These are phyloP conservation scores for Silurus asotus DNA, from an alignment of 2,113 vertebrate genomes.

Conservation along the genomic window DNA sequence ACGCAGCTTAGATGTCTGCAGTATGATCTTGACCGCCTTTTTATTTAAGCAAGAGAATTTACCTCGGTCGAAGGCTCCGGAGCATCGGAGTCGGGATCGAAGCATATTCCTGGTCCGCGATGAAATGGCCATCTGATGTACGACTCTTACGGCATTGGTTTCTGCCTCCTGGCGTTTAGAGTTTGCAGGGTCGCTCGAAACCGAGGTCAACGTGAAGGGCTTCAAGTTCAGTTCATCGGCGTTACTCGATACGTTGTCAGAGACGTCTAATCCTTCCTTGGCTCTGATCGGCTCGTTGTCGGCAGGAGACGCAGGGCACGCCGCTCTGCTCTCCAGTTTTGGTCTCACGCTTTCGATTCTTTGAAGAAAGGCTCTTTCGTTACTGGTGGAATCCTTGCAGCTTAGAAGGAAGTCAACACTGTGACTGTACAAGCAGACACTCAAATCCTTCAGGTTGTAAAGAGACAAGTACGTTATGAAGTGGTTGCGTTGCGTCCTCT, in stretches of 20 bases:
- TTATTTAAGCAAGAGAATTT: conserved; percentile 32
- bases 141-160: conserved; percentile 51
- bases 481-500: conserved; percentile 51
- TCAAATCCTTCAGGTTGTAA: conserved; percentile 64
- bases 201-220: conserved; percentile 58
- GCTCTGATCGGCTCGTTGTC: neutral
- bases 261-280: conserved; percentile 12
- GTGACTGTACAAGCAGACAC: conserved; percentile 69
- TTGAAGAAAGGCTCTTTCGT: conserved; percentile 64
- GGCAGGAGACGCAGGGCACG: neutral
- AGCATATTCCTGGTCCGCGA: conserved; percentile 60
- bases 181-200: conserved; percentile 11
- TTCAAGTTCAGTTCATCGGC: conserved; percentile 55
- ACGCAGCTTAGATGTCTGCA: neutral
- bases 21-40: conserved; percentile 8
- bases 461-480: conserved; percentile 52
- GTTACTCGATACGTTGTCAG: conserved; percentile 2
- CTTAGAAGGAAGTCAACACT: conserved; percentile 67
- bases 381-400: conserved; percentile 70
- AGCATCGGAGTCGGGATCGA: neutral
- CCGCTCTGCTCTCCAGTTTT: conserved; percentile 13
- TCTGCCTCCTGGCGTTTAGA: conserved; percentile 12
- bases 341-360: conserved; percentile 61
- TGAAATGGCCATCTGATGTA: conserved; percentile 52
- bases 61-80: conserved; percentile 9